Conservation (phyloP, 2,113 vertebrate species). For the Anser cygnoides region DNA sequence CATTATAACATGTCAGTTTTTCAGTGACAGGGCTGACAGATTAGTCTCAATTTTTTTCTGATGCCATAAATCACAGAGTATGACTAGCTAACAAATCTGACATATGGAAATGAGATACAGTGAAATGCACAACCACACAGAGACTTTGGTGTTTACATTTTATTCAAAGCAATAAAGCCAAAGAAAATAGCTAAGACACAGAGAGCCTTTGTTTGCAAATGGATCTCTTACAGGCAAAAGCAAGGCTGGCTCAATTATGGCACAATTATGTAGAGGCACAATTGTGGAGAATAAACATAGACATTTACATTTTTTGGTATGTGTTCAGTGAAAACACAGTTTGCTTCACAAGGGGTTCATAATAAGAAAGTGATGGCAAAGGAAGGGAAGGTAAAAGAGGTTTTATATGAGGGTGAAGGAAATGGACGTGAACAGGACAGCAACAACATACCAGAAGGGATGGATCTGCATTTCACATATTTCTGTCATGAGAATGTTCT, state of each 20-base stretch:
- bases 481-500: neutral
- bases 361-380: neutral
- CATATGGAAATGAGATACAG: neutral
- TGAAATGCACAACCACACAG: neutral
- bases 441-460: neutral
- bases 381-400: neutral
- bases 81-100: neutral
- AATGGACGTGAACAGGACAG: neutral
- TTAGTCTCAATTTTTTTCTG: neutral
- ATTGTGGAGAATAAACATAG: neutral
- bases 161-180: neutral
- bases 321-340: neutral
- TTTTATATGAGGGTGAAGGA: neutral
- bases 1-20: neutral
- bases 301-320: neutral
- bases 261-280: neutral
- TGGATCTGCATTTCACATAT: neutral
- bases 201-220: neutral
- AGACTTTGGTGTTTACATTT: neutral
- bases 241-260: neutral
- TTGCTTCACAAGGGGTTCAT: neutral
- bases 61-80: constrained; percentile 3
- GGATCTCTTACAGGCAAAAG: neutral
- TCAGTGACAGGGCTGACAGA: neutral
- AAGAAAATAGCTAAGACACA: neutral